Base-by-base conservation (phyloP, 1,140 invertebrate genomes). In the Papilio xuthus region DNA sequence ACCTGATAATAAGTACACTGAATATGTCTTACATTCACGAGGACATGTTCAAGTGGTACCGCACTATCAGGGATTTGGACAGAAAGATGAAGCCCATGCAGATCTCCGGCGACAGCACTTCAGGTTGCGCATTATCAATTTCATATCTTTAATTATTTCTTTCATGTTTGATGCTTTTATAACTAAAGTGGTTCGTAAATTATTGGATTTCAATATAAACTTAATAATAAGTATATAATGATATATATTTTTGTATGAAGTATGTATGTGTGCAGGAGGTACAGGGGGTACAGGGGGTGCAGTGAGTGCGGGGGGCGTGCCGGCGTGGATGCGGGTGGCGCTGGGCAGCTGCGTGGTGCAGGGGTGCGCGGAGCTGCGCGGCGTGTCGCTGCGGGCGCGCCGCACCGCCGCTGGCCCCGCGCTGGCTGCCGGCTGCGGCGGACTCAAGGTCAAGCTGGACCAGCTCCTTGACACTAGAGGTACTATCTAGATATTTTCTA, bases 21-120 rank as follows among this genome's bases (percentile, higher is more conserved):
- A 95, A 95, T 78, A 88, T 97, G 1, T 95, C 94, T n/a, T 97
- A 97, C 81, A 95, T 96, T 86, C 96, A 97, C 82, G 94, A 94
- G 70, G 95, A 95, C 63, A 95, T 95, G 7, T 94, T 95, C 85
- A 90, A 94, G 63, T 96, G 96, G 95, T 93, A 92, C 80, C 84
- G 85, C 0, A 84, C 83, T 0, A 63, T 82, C 0, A 70, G 80
- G 78, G 81, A 89, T 56, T 78, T 82, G 28, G 60, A 88, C 10
- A 84, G 83, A 37, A 85, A 83, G 63, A 79, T 85, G 0, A 82
- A 80, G 37, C 83, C 85, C 0, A 69, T 92, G 83, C 83, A 87
- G 75, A 53, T 86, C 13, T 56, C 79, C 28, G 80, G 82, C 2
- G 42, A 76, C 9, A 76, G 47, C 70, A 26, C 42, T 74, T 67